These are phyloP conservation scores for Peromyscus aztecus DNA, from an alignment of 2,797 vertebrate genomes.

Conservation along the genomic window DNA sequence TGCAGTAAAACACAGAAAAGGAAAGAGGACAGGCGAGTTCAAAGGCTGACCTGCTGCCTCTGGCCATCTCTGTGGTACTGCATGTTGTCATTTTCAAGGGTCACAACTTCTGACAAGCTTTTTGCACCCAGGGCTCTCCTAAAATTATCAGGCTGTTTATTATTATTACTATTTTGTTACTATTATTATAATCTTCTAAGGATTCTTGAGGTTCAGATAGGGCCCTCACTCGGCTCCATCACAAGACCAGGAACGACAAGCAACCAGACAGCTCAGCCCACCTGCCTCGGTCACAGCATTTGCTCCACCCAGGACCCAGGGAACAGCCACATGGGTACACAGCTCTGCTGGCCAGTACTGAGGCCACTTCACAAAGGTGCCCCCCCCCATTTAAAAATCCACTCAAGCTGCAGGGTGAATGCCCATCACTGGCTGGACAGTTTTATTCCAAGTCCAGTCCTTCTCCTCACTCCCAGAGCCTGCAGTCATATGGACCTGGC, in stretches of 20 bases:
- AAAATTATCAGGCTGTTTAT: background rate
- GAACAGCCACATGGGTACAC: background rate
- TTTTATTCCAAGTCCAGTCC: slow-evolving; percentile 57
- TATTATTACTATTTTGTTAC: background rate
- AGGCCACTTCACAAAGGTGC: slow-evolving; percentile 61
- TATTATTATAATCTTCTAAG: background rate
- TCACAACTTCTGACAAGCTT: background rate
- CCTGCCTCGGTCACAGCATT: background rate
- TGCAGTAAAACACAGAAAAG: background rate
- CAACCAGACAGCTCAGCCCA: slow-evolving; percentile 61
- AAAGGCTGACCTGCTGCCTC: background rate
- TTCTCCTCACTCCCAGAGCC: background rate
- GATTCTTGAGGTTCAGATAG: slow-evolving; percentile 53
- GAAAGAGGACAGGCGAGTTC: background rate
- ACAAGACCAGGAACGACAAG: slow-evolving; percentile 68
- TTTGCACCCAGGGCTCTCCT: background rate
- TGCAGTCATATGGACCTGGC: background rate
- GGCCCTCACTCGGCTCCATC: slow-evolving; percentile 50
- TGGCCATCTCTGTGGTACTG: background rate
- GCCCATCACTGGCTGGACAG: slow-evolving; percentile 69
- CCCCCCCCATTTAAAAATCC: slow-evolving; percentile 85
- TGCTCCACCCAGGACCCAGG: background rate
- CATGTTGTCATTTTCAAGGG: background rate
- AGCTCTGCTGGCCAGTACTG: slow-evolving; percentile 8
- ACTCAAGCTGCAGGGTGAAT: slow-evolving; percentile 77